Evolutionary conservation across 2,113 vertebrate genomes (phyloP).

Genomic region (Loxodonta africana): DNA sequence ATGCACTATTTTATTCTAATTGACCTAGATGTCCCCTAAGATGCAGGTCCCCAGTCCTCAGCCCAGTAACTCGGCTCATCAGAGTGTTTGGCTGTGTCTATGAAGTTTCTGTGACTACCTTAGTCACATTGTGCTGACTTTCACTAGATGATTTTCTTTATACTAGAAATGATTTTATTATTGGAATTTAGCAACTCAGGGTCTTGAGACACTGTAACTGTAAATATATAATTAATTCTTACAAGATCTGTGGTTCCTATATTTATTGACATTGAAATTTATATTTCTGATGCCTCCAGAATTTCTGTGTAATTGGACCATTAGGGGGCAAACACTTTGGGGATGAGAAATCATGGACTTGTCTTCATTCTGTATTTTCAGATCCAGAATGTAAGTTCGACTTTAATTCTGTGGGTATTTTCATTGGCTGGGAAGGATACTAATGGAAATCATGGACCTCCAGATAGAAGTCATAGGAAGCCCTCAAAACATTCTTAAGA

Average conservation of each 20-base stretch:
- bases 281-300: neutral
- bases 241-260: neutral
- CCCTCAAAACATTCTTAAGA: neutral
- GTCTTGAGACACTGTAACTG: neutral
- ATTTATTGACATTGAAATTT: neutral
- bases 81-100: too few species aligned
- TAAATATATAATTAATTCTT: neutral
- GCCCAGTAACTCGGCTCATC: too few species aligned
- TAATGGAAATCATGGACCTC: neutral
- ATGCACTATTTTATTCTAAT: too few species aligned
- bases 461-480: neutral
- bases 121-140: too few species aligned
- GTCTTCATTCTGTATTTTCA: neutral
- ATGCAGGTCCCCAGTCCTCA: too few species aligned
- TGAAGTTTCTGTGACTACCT: too few species aligned
- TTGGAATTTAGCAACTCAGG: neutral
- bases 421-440: rapidly evolving
- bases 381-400: neutral
- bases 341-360: neutral
- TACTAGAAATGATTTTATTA: neutral
- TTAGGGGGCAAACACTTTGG: neutral
- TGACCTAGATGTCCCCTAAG: too few species aligned
- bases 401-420: neutral
- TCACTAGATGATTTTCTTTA: neutral
- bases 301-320: neutral